Conservation (phyloP, 2,797 vertebrate genomes). For the Alca torda region DNA sequence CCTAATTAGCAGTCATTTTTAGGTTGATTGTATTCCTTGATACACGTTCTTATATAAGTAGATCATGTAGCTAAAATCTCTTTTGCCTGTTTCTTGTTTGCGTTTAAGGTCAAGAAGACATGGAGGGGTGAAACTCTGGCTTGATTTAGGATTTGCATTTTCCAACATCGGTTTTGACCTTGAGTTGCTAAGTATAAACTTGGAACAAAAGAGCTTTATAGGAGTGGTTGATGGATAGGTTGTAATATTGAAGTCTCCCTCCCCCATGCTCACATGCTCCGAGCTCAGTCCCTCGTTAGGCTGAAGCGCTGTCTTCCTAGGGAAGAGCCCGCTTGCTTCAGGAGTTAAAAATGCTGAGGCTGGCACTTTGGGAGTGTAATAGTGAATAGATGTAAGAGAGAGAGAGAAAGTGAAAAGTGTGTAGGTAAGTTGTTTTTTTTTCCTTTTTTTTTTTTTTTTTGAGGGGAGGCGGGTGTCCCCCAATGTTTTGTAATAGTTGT, state of each 20-base stretch:
- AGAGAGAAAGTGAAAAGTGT: neutral
- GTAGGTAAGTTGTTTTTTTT: neutral
- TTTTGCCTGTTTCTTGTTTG: constrained; percentile 12
- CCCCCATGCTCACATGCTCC: neutral
- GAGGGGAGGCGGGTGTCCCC: neutral
- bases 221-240: constrained; percentile 43
- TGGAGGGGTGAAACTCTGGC: neutral
- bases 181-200: constrained; percentile 22
- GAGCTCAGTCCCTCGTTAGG: neutral
- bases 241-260: constrained; percentile 36
- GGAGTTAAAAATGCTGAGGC: neutral
- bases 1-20: neutral
- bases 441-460: neutral
- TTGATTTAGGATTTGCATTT: constrained; percentile 21
- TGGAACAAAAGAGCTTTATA: constrained; percentile 54
- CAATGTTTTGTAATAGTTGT: neutral
- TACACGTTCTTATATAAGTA: neutral
- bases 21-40: neutral
- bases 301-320: neutral
- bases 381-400: neutral
- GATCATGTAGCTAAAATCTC: neutral
- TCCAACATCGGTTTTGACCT: constrained; percentile 32
- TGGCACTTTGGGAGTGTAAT: neutral
- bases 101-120: neutral
- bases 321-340: neutral